Percentiles rank a stretch among this genome's conserved stretches.
Conservation (phyloP, 2,113 vertebrate species). For the Rhinoptilus africanus region DNA sequence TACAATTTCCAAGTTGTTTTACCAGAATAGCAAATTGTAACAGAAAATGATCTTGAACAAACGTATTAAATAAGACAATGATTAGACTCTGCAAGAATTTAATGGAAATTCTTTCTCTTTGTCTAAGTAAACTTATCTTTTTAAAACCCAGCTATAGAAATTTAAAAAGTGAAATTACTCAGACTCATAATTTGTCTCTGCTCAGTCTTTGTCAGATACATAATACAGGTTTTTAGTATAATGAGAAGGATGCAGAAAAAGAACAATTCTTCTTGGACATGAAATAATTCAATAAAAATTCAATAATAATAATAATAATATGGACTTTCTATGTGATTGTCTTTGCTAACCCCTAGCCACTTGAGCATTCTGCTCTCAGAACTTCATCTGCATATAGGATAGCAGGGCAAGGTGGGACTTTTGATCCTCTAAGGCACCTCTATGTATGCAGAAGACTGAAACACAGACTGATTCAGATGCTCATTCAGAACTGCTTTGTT, state of each 20-base stretch:
- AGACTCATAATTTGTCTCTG: neutral
- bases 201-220: neutral
- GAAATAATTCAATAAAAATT: neutral
- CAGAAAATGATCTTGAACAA: neutral
- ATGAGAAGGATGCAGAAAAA: neutral
- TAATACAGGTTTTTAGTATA: neutral
- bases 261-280: neutral
- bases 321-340: neutral
- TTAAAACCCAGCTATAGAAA: neutral
- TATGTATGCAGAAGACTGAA: neutral
- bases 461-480: neutral
- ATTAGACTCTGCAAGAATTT: neutral
- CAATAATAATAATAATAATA: too few relatives aligned
- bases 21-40: neutral
- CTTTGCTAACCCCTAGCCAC: neutral
- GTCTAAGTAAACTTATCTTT: neutral
- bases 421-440: neutral
- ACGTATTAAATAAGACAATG: neutral
- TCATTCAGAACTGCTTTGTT: neutral
- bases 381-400: neutral
- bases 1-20: neutral
- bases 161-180: neutral
- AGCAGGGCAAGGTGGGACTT: neutral
- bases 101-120: neutral
- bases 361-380: neutral